phyloP scores from a whole-genome alignment of 2,797 vertebrate species.

The Oophaga sylvatica region DNA sequence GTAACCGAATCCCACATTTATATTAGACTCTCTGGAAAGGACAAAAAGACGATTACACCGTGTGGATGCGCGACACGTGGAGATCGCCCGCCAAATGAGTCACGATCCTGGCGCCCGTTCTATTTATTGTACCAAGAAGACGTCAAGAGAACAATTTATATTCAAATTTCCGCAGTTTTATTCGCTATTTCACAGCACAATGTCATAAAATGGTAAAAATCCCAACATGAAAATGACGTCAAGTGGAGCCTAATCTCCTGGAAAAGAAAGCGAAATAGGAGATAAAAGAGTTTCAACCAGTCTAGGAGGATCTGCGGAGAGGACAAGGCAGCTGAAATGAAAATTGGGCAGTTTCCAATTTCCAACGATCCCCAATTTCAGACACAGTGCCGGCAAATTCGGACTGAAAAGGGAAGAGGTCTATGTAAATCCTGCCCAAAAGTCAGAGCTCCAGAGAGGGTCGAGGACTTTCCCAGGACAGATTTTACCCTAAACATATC shows the following conservation, averaged over 20 bases:
- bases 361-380: too few species aligned
- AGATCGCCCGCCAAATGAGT: neutral
- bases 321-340: neutral
- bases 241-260: conserved; percentile 74
- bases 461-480: too few species aligned
- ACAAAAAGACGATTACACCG: conserved; percentile 35
- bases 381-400: too few species aligned
- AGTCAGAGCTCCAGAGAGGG: neutral
- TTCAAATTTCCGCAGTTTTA: conserved; percentile 75
- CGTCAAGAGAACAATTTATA: conserved; percentile 66
- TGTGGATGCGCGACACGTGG: neutral
- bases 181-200: conserved; percentile 77
- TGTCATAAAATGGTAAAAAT: conserved; percentile 70
- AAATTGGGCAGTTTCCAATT: neutral
- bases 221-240: conserved; percentile 64
- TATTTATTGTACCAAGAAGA: conserved; percentile 20
- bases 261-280: conserved; percentile 72
- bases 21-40: conserved; percentile 28
- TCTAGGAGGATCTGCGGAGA: conserved; percentile 41
- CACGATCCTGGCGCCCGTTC: neutral
- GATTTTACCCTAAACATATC: too few species aligned
- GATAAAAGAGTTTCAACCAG: conserved; percentile 79
- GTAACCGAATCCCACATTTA: conserved; percentile 41
- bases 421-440: neutral
- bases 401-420: too few species aligned